These are phyloP conservation scores for Tryphoninae sp. DNA, from an alignment of 2,888 invertebrate species.

Conservation along the genomic window DNA sequence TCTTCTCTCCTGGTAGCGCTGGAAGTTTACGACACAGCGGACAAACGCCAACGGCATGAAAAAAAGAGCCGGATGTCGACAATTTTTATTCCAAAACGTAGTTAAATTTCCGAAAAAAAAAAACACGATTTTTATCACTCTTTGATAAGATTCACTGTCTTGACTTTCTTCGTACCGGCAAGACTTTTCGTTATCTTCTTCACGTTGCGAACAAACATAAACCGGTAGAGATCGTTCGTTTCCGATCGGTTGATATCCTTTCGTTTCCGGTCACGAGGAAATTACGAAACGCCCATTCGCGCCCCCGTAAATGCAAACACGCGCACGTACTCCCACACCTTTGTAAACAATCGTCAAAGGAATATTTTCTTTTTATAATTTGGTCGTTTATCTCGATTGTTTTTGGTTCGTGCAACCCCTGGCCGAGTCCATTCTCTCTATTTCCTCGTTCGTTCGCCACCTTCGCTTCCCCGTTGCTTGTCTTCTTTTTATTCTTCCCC, in stretches of 20 bases:
- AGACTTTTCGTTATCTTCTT: too few relatives aligned
- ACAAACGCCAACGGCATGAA: too few relatives aligned
- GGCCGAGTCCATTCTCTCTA: constrained; percentile 56
- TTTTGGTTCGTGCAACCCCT: constrained; percentile 34
- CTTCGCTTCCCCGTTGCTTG: constrained; percentile 45
- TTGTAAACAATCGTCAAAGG: background rate
- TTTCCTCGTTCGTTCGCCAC: constrained; percentile 52
- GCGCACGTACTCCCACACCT: background rate
- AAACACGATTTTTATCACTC: too few relatives aligned
- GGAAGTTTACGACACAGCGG: too few relatives aligned
- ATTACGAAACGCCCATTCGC: background rate
- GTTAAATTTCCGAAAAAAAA: too few relatives aligned
- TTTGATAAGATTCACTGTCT: too few relatives aligned
- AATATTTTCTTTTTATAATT: constrained; percentile 17
- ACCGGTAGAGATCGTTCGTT: background rate
- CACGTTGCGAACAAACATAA: too few relatives aligned
- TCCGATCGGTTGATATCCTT: background rate
- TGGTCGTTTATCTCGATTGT: constrained; percentile 24
- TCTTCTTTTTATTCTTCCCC: constrained; percentile 47
- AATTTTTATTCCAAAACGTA: too few relatives aligned
- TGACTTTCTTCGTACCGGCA: too few relatives aligned
- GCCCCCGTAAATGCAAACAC: background rate
- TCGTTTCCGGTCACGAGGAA: background rate
- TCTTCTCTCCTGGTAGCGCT: background rate
- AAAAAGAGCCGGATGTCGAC: too few relatives aligned